Base-by-base conservation (phyloP, 2,888 invertebrate genomes). In the Dasysyrphus tricinctus region DNA sequence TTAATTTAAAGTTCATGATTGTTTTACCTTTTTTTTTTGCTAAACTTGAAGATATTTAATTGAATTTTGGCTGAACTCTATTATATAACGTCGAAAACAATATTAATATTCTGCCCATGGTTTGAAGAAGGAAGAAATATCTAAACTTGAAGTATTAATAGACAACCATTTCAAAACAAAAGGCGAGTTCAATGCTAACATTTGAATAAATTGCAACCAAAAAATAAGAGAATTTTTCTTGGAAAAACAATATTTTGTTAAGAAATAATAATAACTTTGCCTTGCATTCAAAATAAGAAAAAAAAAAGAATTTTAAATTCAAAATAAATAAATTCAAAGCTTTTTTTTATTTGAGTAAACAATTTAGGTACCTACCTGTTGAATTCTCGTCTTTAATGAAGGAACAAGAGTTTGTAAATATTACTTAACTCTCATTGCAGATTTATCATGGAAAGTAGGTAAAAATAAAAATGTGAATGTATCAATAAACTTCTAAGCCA, bases 1-100 rank as follows among this genome's bases (percentile, higher is more conserved):
- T 54, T 54, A 32, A n/a, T 54, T 54, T n/a, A 54, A 54, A 32
- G 54, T 54, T 54, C 54, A 54, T 14, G 54, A 54, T 54, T 54
- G 14, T 54, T 54, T 54, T 32, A 54, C 14, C 5, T 32, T 37
- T 37, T n/a, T 16, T 51, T 51, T 14, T 32, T 54, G n/a, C 2
- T 54, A 32, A 32, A 29, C 29, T 2, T n/a, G 54, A 14, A 54
- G 0, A 32, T 32, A 54, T 32, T 54, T 32, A 54, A 54, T 29
- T 54, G 8, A 54, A 54, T 51, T 51, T 51, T 24, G 0, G 2
- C 12, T 29, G 24, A 7, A 51, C 5, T 24, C 11, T 24, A n/a
- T n/a, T n/a, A n/a, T n/a, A n/a, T n/a, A n/a, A n/a, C n/a, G n/a
- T 4, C 5, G 39, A 12, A 54, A 51, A 49, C 1, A 9, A 11